Evolutionary conservation across 2,888 invertebrate genomes (phyloP).

Genomic region (Daptonema setosum): DNA sequence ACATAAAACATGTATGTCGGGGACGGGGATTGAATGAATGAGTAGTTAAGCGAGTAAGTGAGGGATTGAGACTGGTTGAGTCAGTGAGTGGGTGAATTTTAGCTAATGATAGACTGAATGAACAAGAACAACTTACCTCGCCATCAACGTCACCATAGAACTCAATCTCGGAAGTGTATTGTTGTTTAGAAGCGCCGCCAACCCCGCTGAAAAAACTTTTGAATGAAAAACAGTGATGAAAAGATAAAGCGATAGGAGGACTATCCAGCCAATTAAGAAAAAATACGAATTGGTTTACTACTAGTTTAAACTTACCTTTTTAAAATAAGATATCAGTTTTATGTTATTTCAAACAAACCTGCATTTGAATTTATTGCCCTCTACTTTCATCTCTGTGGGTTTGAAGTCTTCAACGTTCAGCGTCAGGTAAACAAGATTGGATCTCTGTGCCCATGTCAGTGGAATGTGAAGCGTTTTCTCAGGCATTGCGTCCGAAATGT

Average conservation of each 20-base stretch:
- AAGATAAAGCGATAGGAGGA: not conserved
- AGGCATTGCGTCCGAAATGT: no score
- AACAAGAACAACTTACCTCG: no score
- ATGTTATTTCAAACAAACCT: not conserved
- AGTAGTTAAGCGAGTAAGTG: no score
- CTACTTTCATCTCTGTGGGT: not conserved
- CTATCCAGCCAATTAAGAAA: not conserved
- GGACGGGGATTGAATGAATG: no score
- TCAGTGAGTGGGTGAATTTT: no score
- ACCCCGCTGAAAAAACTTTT: constrained; percentile 6
- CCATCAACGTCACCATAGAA: constrained; percentile 7
- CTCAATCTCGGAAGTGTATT: constrained; percentile 2
- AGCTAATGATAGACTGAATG: no score
- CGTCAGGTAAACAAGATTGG: constrained; percentile 55
- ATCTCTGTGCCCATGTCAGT: constrained; percentile 75
- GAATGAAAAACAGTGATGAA: not conserved
- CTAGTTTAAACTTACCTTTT: no score
- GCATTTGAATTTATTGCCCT: not conserved
- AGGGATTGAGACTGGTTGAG: no score
- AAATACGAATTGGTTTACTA: not conserved
- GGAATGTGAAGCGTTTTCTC: no score
- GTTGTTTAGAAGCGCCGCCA: constrained; percentile 7
- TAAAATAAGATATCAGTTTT: no score
- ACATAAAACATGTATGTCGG: no score
- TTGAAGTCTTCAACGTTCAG: constrained; percentile 54